Evolutionary conservation across 37 sponge, comb jelly and placozoan genomes (phyloP), one percentile per base, ranked within the genome.

Genomic region (Mnemiopsis leidyi): DNA sequence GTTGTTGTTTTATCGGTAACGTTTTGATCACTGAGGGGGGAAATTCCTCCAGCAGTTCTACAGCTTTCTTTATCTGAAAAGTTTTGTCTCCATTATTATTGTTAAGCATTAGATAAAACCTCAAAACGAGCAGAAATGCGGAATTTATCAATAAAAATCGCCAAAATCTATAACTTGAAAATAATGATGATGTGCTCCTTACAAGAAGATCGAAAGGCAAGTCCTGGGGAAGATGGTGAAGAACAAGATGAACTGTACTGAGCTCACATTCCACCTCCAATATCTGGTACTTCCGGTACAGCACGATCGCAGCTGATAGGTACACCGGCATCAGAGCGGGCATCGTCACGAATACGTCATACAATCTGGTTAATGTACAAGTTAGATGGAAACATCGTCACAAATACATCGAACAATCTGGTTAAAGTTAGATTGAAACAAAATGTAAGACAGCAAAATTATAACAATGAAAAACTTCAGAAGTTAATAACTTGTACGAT

Each of bases 251-350:
- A 0, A 85, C 90, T 3, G 90, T n/a, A 85, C 90, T 85, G 29
- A 85, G 48, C 30, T 85, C 90, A 85, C 90, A 85, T 33, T 85
- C 90, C 29, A 85, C 90, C 0, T 37, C 36, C 61, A 85, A n/a
- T 23, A 85, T 85, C 90, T 25, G 24, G 0, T 18, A 25, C 26
- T 85, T 38, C 26, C 90, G 39, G 48, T 85, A 85, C 29, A 85
- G 90, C 26, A 85, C 36, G 9, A 85, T 85, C 38, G 90, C 90
- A 28, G 90, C 90, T 13, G 90, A 85, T 21, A 85, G 29, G 90
- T 85, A 85, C 26, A 85, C 90, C 7, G 90, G 90, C 61, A 85
- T 38, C 29, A 85, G 90, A 26, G 90, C 29, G 2, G 40, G 61
- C 2, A 61, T 39, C 29, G 61, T 40, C 28, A 85, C 29, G 29